Percentiles rank a stretch among this genome's conserved stretches.
Evolutionary conservation across 2,888 invertebrate genomes (phyloP).

Genomic region (Cerceris ruficornis): DNA sequence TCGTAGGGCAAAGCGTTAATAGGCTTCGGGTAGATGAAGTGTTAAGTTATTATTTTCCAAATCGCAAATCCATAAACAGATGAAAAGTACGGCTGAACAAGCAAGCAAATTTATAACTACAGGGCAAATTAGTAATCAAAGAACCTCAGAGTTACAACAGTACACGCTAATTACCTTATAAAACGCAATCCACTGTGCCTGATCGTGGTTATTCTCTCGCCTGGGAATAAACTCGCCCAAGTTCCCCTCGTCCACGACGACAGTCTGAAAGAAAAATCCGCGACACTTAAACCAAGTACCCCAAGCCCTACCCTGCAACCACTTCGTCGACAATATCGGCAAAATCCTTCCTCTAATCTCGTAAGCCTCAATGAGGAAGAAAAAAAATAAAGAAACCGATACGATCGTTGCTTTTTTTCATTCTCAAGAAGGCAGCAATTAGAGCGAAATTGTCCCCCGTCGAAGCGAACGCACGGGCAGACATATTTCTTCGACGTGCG

Average conservation of each 20-base stretch:
- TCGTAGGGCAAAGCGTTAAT: too few relatives aligned
- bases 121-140: too few relatives aligned
- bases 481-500: constrained; percentile 12
- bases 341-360: not conserved
- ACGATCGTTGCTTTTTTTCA: constrained; percentile 8
- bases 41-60: too few relatives aligned
- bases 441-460: not conserved
- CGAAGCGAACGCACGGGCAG: constrained; percentile 13
- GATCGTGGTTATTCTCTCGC: constrained; percentile 86
- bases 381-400: constrained; percentile 4
- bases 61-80: too few relatives aligned
- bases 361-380: not conserved
- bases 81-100: too few relatives aligned
- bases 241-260: constrained; percentile 82
- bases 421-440: not conserved
- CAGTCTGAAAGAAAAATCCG: constrained; percentile 80
- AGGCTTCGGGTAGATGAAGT: too few relatives aligned
- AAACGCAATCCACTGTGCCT: constrained; percentile 89
- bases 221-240: constrained; percentile 82
- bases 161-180: constrained; percentile 84
- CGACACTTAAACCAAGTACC: not conserved
- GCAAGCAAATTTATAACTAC: too few relatives aligned
- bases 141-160: too few relatives aligned
- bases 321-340: not conserved
- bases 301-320: not conserved